A percentile compares a stretch with the other conserved stretches of the same genome.
phyloP scores from a whole-genome alignment of 2,113 vertebrate species.

The Brachyhypopomus occidentalis region DNA sequence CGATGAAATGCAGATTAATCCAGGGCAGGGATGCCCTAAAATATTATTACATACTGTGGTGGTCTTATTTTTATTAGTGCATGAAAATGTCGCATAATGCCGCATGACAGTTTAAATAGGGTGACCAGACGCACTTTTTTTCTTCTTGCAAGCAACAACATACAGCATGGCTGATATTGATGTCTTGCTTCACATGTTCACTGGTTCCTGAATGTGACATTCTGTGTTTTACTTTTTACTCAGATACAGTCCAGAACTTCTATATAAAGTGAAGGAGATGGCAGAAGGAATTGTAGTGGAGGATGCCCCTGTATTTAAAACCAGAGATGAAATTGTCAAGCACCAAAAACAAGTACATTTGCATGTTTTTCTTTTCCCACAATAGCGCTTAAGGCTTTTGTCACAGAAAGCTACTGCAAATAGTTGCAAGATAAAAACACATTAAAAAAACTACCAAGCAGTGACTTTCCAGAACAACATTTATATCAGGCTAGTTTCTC shows the following conservation, averaged over 20 bases:
- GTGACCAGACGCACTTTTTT: no score
- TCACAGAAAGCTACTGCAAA: neutral
- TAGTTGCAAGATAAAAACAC: neutral
- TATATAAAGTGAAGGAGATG: slow-evolving; percentile 86
- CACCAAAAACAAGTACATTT: slow-evolving; percentile 53
- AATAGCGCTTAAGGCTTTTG: neutral
- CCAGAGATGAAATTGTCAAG: slow-evolving; percentile 83
- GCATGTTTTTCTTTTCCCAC: neutral
- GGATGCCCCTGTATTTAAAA: slow-evolving; percentile 84
- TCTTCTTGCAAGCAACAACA: no score
- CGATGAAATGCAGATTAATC: no score
- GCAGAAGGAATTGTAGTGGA: slow-evolving; percentile 83
- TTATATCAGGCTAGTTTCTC: no score
- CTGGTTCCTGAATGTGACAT: neutral
- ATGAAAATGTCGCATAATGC: no score
- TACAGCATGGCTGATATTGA: neutral
- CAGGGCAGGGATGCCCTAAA: no score
- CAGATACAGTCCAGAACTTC: slow-evolving; percentile 81
- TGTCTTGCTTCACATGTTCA: neutral
- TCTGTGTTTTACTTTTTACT: slow-evolving; percentile 42
- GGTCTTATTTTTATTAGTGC: no score
- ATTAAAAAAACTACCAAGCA: no score
- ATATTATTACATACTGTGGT: no score
- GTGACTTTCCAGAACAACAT: no score
- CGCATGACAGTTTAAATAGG: no score